Evolutionary conservation across 1,140 invertebrate genomes (phyloP).

Genomic region (Saccostrea cuccullata): DNA sequence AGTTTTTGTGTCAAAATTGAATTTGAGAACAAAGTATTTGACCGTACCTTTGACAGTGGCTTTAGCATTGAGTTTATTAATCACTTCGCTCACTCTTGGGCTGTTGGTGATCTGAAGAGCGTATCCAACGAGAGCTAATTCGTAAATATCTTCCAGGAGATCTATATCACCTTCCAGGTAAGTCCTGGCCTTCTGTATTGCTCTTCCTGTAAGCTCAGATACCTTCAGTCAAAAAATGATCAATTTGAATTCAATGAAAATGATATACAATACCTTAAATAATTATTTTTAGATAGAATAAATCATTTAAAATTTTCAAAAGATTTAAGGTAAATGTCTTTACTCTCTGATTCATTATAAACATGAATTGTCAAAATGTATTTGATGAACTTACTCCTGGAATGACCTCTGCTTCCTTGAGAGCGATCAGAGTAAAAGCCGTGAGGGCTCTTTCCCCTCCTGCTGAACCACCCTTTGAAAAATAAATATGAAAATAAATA

Average conservation of each 20-base stretch:
- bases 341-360: no score
- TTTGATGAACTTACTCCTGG: not conserved
- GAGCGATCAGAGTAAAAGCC: constrained; percentile 72
- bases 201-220: constrained; percentile 3
- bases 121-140: constrained; percentile 81
- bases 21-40: not conserved
- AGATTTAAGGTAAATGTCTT: no score
- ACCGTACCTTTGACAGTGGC: not conserved
- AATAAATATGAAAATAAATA: no score
- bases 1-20: not conserved
- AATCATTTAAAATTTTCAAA: no score
- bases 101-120: constrained; percentile 86
- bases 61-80: not conserved
- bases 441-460: constrained; percentile 75
- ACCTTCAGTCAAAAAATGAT: not conserved
- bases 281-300: no score
- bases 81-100: constrained; percentile 79
- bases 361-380: not conserved
- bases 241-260: not conserved
- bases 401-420: constrained; percentile 78
- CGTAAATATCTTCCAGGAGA: constrained; percentile 83
- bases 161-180: constrained; percentile 52
- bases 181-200: constrained; percentile 32
- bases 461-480: constrained; percentile 82
- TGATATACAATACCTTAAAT: no score